Percentiles rank a stretch among this genome's conserved stretches.
phyloP scores from a whole-genome alignment of 2,888 invertebrate species.

The Napeogenes inachia region DNA sequence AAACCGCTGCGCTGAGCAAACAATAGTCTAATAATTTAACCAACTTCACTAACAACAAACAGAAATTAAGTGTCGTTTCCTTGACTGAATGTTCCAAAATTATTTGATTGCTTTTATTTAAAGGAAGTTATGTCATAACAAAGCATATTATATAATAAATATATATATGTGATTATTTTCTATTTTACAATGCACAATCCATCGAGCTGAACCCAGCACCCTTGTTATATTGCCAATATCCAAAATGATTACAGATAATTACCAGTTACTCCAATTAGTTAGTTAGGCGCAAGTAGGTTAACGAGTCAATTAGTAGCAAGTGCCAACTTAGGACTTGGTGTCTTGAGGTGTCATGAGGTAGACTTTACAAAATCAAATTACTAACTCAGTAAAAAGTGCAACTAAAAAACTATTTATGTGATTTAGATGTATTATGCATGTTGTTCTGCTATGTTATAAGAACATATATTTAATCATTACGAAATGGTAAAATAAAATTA shows the following conservation, averaged over 20 bases:
- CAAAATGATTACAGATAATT: slow-evolving; percentile 8
- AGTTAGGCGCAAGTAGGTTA: slow-evolving; percentile 30
- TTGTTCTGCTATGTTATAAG: too few relatives aligned
- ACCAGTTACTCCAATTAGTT: slow-evolving; percentile 10
- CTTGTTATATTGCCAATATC: too few relatives aligned
- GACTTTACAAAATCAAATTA: neutral
- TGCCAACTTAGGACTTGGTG: slow-evolving; percentile 13
- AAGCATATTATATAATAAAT: too few relatives aligned
- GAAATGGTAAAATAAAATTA: too few relatives aligned
- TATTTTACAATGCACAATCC: too few relatives aligned
- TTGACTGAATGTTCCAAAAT: neutral
- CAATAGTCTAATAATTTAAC: neutral
- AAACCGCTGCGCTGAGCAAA: neutral
- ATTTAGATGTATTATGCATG: too few relatives aligned
- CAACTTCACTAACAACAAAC: neutral
- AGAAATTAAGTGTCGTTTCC: neutral
- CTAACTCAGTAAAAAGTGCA: too few relatives aligned
- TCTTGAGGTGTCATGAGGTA: slow-evolving; percentile 1
- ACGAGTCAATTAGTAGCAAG: slow-evolving; percentile 33
- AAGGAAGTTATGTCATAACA: too few relatives aligned
- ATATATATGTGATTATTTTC: too few relatives aligned
- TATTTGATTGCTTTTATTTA: neutral
- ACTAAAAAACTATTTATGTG: too few relatives aligned
- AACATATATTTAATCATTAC: too few relatives aligned
- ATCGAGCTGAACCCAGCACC: too few relatives aligned